Evolutionary conservation across 2,888 invertebrate genomes (phyloP).

Genomic region (Coremacera marginata): DNA sequence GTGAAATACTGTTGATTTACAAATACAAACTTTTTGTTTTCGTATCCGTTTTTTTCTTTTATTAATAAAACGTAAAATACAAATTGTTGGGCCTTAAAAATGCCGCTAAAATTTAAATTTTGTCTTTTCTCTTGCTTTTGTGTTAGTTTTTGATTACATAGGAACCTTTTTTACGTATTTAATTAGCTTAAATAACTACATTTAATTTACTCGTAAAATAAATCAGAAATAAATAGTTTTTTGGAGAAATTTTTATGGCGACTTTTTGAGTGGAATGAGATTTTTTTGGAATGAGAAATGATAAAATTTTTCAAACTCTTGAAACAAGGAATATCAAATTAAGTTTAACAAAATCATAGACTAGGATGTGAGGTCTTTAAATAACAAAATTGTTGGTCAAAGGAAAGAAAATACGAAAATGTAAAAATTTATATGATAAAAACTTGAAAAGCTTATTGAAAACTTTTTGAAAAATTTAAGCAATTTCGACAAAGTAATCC

Average conservation of each 20-base stretch:
- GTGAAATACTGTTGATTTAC: constrained; percentile 42
- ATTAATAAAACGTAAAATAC: neutral
- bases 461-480: too few relatives aligned
- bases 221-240: neutral
- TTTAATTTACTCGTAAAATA: neutral
- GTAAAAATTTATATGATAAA: too few relatives aligned
- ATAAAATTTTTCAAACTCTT: too few relatives aligned
- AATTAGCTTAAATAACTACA: constrained; percentile 31
- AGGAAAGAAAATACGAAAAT: too few relatives aligned
- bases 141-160: constrained; percentile 64
- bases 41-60: constrained; percentile 9
- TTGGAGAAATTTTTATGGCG: neutral
- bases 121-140: constrained; percentile 39
- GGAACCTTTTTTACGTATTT: constrained; percentile 69
- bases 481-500: too few relatives aligned
- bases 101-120: constrained; percentile 39
- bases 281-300: too few relatives aligned
- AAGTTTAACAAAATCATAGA: too few relatives aligned
- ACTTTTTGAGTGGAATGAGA: too few relatives aligned
- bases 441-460: too few relatives aligned
- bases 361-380: too few relatives aligned
- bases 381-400: too few relatives aligned
- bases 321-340: too few relatives aligned
- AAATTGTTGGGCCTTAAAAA: constrained; percentile 23
- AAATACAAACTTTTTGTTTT: constrained; percentile 32